Evolutionary conservation across 2,888 invertebrate genomes (phyloP).

Genomic region (Trisateles emortualis): DNA sequence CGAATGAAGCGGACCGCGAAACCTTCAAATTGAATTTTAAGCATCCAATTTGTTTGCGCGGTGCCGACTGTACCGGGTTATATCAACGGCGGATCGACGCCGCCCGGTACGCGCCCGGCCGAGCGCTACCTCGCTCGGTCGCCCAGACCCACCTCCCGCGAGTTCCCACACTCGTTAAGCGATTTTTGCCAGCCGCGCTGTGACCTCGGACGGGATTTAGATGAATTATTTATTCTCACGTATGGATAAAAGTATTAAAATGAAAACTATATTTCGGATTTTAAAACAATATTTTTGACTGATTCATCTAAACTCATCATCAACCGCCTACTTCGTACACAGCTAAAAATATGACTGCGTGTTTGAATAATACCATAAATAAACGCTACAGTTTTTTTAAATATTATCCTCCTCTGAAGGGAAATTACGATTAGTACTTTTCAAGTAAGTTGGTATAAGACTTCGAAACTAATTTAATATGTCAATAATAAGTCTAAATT

Average conservation of each 20-base stretch:
- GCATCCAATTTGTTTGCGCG: slow-evolving; percentile 85
- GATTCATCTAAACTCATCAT: too few relatives aligned
- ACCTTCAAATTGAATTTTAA: slow-evolving; percentile 87
- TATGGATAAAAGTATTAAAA: slow-evolving; percentile 26
- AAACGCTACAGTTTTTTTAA: too few relatives aligned
- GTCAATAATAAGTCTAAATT: too few relatives aligned
- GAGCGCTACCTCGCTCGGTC: slow-evolving; percentile 16
- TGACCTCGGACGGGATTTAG: slow-evolving; percentile 65
- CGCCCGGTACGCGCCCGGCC: slow-evolving; percentile 26
- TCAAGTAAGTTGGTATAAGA: too few relatives aligned
- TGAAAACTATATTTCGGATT: slow-evolving; percentile 28
- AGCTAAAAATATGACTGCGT: too few relatives aligned
- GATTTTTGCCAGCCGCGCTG: slow-evolving; percentile 72
- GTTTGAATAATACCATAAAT: too few relatives aligned
- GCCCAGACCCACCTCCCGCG: slow-evolving; percentile 42
- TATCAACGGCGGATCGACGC: slow-evolving; percentile 60
- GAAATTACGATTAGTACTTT: too few relatives aligned
- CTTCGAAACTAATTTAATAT: too few relatives aligned
- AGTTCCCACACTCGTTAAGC: slow-evolving; percentile 76
- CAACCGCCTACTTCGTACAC: too few relatives aligned
- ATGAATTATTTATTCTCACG: slow-evolving; percentile 71
- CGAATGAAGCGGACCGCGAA: slow-evolving; percentile 85
- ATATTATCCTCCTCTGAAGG: too few relatives aligned
- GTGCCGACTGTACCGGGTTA: slow-evolving; percentile 63
- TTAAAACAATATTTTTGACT: slow-evolving; percentile 22